Evolutionary conservation across 2,797 vertebrate genomes (phyloP).

Genomic region (Choloepus didactylus): DNA sequence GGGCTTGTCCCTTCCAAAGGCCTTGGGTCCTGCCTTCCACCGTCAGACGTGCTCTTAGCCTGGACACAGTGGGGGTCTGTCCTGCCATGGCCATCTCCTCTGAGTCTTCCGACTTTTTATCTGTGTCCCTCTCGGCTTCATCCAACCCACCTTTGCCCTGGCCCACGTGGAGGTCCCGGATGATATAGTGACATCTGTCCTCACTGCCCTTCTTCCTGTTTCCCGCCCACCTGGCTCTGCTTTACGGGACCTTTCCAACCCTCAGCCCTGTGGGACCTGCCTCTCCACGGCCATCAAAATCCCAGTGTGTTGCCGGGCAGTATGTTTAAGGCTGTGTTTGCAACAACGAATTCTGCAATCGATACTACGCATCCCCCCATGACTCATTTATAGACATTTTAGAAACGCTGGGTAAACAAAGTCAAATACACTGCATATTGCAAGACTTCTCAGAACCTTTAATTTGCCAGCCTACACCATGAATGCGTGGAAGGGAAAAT

Average conservation of each 20-base stretch:
- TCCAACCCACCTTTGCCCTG: accelerated
- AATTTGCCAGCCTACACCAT: neutral
- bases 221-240: neutral
- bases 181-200: accelerated
- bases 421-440: accelerated
- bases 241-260: neutral
- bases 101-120: neutral
- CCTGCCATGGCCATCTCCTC: neutral
- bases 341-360: neutral
- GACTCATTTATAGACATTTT: neutral
- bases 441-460: neutral
- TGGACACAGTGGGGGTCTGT: accelerated
- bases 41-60: neutral
- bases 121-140: neutral
- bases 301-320: too few relatives aligned
- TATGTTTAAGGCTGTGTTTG: neutral
- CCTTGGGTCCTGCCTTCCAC: neutral
- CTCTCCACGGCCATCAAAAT: accelerated
- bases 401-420: neutral
- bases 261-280: accelerated
- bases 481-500: neutral
- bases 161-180: accelerated
- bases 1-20: neutral
- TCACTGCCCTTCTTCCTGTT: neutral
- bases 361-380: accelerated